Evolutionary conservation across 2,797 vertebrate species (phyloP), one percentile per base, ranked within the genome.

Genomic region (Sylvilagus floridanus): DNA sequence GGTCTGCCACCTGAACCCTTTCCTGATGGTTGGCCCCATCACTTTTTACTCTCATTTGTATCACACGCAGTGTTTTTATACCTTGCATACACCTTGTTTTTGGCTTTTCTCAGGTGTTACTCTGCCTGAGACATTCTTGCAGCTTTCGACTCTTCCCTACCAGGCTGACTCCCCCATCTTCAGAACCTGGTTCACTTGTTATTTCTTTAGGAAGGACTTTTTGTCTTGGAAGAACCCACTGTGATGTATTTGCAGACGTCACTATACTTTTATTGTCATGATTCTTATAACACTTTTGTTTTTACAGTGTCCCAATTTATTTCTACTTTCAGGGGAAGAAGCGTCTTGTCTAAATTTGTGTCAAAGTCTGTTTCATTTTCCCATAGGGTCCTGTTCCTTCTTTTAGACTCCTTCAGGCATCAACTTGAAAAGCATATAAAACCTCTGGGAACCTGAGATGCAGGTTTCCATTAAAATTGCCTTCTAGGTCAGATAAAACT

Each of bases 361-460:
- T 84, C 91, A 71, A 85, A 86, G 91, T 42, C 42, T 77, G 9
- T 86, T 84, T 94, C 63, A 79, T 79, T 93, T 85, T 96, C 65
- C 68, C 28, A 42, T 66, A 26, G 71, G 84, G 66, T 10, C 50
- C 47, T 66, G 14, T 65, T 35, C 42, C 12, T 85, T 88, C 16
- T 84, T 30, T 66, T 37, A 75, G 10, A 71, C 12, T 89, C 66
- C 71, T 94, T 89, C 89, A 86, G 77, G 94, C 54, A 72, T 79
- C 22, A 95, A 95, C 85, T 90, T 54, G 84, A 94, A 95, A 94
- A 52, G 7, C 26, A 83, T 42, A 89, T 77, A 83, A 65, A 86
- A 84, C 65, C 42, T 81, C 50, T 84, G 63, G 84, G 88, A 76
- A 19, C 22, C 42, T 24, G 14, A 14, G 16, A 42, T 88, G 17